Percentiles rank a stretch among this genome's conserved stretches.
phyloP scores from a whole-genome alignment of 2,797 vertebrate species.

The Aythya fuligula region DNA sequence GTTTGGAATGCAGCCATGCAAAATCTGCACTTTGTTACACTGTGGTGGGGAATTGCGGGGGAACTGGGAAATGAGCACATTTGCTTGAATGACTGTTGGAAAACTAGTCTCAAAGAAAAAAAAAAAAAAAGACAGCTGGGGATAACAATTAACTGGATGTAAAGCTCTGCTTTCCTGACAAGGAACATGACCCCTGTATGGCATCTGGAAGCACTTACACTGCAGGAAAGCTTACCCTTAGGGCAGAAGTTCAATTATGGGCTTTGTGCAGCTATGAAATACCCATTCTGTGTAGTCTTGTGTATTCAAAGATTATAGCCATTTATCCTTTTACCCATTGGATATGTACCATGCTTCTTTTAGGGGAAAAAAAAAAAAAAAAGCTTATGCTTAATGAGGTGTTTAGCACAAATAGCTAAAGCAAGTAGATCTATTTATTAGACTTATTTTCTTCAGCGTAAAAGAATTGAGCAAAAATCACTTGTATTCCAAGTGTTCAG shows the following conservation, averaged over 20 bases:
- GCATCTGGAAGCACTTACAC: constrained; percentile 50
- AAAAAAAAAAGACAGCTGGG: constrained; percentile 11
- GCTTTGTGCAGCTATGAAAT: constrained; percentile 49
- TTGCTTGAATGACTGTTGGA: constrained; percentile 50
- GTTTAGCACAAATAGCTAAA: constrained; percentile 10
- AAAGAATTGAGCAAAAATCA: background rate
- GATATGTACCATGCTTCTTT: background rate
- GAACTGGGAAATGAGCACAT: constrained; percentile 51
- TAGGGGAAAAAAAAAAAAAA: background rate
- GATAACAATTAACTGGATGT: constrained; percentile 50
- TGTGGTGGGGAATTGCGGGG: constrained; percentile 11
- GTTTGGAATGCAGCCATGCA: constrained; percentile 34
- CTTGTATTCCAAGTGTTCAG: background rate
- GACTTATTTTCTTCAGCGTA: constrained; percentile 10
- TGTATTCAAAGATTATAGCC: constrained; percentile 20
- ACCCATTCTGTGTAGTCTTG: background rate
- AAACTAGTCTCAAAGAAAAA: constrained; percentile 13
- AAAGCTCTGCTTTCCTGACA: constrained; percentile 50
- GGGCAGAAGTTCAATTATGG: constrained; percentile 65
- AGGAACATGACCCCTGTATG: constrained; percentile 1
- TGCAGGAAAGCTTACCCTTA: constrained; percentile 49
- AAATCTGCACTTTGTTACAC: constrained; percentile 38
- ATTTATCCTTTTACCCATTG: constrained; percentile 44
- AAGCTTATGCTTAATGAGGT: constrained; percentile 25
- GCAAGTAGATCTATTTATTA: background rate